Evolutionary conservation across 2,113 vertebrate species (phyloP), one percentile per base, ranked within the genome.

Genomic region (Eurypyga helias): DNA sequence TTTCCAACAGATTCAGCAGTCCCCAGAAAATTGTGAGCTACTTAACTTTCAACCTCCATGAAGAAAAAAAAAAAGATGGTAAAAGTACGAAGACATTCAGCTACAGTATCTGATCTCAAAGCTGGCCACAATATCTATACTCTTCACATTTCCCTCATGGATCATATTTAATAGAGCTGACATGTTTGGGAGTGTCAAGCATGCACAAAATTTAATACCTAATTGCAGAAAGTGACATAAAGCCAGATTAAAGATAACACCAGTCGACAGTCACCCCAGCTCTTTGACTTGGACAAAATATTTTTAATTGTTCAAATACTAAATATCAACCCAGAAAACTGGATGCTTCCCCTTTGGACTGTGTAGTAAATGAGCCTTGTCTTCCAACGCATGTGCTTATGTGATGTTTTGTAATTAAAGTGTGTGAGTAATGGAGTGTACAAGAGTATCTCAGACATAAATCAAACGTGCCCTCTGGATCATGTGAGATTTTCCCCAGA

Each of bases 1-100:
- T 77, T 93, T 92, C 11, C 5, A 81, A 33, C 60, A 89, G 86
- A 92, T 65, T 97, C 76, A 96, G 83, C 80, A 87, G 28, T 75
- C 21, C 20, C 21, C 21, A 75, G 64, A 34, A 94, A 61, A 28
- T 21, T 67, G 18, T 64, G 46, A 90, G 29, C 19, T 86, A 31
- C 83, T 64, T 86, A 33, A 88, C 24, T 87, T 83, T 78, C 38
- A 81, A 51, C 19, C 13, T 70, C 70, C 31, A 29, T 7, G n/a
- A 72, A 57, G 5, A 0, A 13, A 19, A 28, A 17, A 25, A 17
- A 34, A 17, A 23, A 38, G 41, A 72, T 13, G 3, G 4, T n/a
- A 36, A 54, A 62, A 78, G 62, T 8, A 41, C 3, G 0, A 86
- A 55, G 12, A 62, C 6, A 66, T 93, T 64, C 60, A 78, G 11